Evolutionary conservation across 2,888 invertebrate species (phyloP).

Genomic region (Vesta saturnalis): DNA sequence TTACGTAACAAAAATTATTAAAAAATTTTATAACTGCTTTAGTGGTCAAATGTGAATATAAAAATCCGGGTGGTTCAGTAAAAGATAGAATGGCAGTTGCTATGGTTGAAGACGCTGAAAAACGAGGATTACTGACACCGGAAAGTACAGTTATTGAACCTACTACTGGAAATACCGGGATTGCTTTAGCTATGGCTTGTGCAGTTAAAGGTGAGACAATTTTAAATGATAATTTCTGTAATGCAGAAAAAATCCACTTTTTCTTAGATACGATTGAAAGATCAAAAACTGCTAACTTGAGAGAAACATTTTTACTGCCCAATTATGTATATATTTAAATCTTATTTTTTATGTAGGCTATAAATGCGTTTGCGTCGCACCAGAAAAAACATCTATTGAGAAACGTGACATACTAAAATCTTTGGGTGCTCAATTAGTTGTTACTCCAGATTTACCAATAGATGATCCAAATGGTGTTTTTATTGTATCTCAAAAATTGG

Average conservation of each 20-base stretch:
- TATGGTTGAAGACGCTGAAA: constrained; percentile 96
- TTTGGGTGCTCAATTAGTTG: constrained; percentile 93
- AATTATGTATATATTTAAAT: not conserved
- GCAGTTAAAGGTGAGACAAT: constrained; percentile 75
- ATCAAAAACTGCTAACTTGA: too few species aligned
- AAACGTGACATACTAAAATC: constrained; percentile 91
- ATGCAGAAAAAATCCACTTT: too few species aligned
- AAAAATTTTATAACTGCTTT: not conserved
- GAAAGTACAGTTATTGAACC: constrained; percentile 96
- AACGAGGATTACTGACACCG: constrained; percentile 83
- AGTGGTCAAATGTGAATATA: constrained; percentile 98
- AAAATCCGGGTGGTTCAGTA: constrained; percentile 97
- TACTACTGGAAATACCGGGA: constrained; percentile 87
- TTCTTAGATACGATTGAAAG: too few species aligned
- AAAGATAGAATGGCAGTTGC: constrained; percentile 94
- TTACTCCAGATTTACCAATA: constrained; percentile 93
- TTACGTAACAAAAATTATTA: too few species aligned
- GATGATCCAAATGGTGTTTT: constrained; percentile 92
- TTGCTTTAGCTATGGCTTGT: constrained; percentile 94
- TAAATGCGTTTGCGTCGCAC: constrained; percentile 96
- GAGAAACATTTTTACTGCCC: not conserved
- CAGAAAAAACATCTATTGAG: constrained; percentile 99
- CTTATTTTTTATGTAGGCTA: constrained; percentile 72
- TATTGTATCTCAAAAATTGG: constrained; percentile 83
- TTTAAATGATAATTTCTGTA: too few species aligned